Base-by-base conservation (phyloP, 2,113 vertebrate genomes). In the Rissa tridactyla region DNA sequence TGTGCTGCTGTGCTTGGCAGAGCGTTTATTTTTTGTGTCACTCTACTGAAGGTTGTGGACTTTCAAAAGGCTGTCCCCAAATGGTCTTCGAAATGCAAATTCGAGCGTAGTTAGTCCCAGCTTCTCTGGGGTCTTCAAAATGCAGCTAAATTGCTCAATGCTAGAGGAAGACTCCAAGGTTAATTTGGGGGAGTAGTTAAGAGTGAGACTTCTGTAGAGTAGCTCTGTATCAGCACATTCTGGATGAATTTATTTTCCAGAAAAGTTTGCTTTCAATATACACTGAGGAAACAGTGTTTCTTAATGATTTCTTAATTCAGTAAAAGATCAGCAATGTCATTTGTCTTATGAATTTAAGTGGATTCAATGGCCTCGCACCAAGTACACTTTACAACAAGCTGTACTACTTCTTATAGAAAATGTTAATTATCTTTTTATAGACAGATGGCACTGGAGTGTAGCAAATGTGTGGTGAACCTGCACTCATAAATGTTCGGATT, bases 401-500 rank as follows among this genome's bases (percentile, higher is more conserved):
- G 32, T 77, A 65, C 85, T 82, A 52, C 11, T 90, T 95, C 62
- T 57, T 81, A 40, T 21, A 78, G 90, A 83, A 94, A 97, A 96
- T 90, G 88, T 91, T 92, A 77, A 87, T 96, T 96, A 91, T 92
- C 81, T 92, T 97, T 88, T 95, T 96, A 94, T 95, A 97, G 97
- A 95, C 95, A 97, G 97, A 96, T 97, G 95, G 94, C 93, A 97
- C 85, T 94, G 96, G 94, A 97, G 86, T 89, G 95, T 97, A 95
- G 90, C 90, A 64, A 97, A 97, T 96, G 84, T 10, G 3, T 52
- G 11, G 70, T 83, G 70, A 97, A 88, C 52, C 73, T 92, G 51
- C 4, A 3, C 61, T 81, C 1, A 3, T 73, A 72, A 93, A 95
- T 3, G 34, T 57, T 89, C 64, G 30, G 57, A 26, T 4, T 15